A percentile compares a stretch with the other conserved stretches of the same genome.
phyloP scores from a whole-genome alignment of 2,888 invertebrate genomes.

The Cancer borealis region DNA sequence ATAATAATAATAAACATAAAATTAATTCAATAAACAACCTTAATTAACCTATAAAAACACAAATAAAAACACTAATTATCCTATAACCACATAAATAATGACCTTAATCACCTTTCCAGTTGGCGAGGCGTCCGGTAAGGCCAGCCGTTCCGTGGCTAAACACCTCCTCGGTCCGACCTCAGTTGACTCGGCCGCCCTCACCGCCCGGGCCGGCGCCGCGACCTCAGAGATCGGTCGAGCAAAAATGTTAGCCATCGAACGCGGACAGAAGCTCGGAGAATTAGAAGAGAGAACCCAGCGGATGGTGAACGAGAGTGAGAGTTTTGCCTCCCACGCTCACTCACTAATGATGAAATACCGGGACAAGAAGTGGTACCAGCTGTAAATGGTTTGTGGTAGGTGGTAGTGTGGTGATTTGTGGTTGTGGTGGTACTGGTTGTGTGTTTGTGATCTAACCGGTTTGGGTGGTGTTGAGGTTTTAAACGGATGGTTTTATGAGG shows the following conservation, averaged over 20 bases:
- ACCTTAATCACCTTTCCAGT: constrained; percentile 84
- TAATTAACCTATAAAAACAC: background rate
- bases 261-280: constrained; percentile 95
- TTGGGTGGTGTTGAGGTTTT: no score
- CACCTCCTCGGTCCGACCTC: constrained; percentile 87
- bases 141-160: constrained; percentile 92
- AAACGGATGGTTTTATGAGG: no score
- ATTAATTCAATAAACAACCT: no score
- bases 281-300: constrained; percentile 95
- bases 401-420: background rate
- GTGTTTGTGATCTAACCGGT: background rate
- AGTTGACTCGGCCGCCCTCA: constrained; percentile 85
- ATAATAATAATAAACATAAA: no score
- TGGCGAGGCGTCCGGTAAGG: constrained; percentile 94
- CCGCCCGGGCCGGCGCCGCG: constrained; percentile 84
- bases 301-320: constrained; percentile 93
- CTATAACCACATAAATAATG: background rate
- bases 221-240: constrained; percentile 87
- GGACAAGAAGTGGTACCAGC: constrained; percentile 99
- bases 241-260: constrained; percentile 92
- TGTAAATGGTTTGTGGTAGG: constrained; percentile 84
- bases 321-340: constrained; percentile 92
- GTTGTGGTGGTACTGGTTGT: background rate
- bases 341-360: constrained; percentile 97
- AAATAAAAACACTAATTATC: background rate